Conservation (phyloP, 1,140 invertebrate genomes). For the Diorhabda elongata region DNA sequence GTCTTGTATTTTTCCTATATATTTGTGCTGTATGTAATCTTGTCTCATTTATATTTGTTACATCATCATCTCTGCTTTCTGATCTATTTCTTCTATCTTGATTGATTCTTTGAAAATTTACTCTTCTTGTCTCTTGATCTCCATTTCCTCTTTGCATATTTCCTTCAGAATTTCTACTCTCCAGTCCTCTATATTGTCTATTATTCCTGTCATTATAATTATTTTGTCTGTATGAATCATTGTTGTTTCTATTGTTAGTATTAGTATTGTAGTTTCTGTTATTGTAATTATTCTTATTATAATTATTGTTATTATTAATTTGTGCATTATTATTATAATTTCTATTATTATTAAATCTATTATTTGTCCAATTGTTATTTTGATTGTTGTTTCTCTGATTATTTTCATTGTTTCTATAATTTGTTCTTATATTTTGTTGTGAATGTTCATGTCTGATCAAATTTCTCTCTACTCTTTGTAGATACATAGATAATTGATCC, state of each 20-base stretch:
- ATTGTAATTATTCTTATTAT: too few relatives aligned
- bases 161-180: neutral
- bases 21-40: too few relatives aligned
- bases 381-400: neutral
- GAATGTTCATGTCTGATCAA: neutral
- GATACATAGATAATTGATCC: neutral
- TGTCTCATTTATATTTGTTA: too few relatives aligned
- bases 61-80: neutral
- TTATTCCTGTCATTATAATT: constrained; percentile 1
- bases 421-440: neutral
- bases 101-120: neutral
- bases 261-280: too few relatives aligned
- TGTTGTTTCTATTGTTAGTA: too few relatives aligned
- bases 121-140: neutral
- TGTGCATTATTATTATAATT: neutral
- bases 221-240: neutral
- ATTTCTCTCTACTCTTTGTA: neutral
- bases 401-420: neutral
- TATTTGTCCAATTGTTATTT: neutral
- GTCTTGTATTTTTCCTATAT: too few relatives aligned
- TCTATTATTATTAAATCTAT: neutral
- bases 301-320: too few relatives aligned
- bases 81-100: neutral
- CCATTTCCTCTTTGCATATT: neutral
- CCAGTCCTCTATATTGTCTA: neutral